phyloP scores from a whole-genome alignment of 2,113 vertebrate genomes.

The Apodemus sylvaticus region DNA sequence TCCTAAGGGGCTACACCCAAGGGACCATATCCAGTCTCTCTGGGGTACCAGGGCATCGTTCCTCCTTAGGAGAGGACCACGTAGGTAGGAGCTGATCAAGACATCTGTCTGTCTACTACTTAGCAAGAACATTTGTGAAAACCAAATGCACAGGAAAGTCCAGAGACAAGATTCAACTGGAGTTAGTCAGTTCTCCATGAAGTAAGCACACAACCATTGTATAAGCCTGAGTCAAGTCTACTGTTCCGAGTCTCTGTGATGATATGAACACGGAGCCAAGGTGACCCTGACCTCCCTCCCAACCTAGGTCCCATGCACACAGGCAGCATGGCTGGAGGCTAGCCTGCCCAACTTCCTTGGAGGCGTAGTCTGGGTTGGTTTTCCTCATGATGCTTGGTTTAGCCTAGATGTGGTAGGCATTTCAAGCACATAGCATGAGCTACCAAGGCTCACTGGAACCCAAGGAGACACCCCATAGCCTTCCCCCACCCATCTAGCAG shows the following conservation, averaged over 20 bases:
- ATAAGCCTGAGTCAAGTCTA: neutral
- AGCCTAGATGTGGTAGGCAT: neutral
- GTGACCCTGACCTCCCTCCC: neutral
- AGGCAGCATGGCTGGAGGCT: accelerated
- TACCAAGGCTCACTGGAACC: neutral
- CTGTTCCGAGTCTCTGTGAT: neutral
- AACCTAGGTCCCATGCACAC: too few species aligned
- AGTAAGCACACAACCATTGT: neutral
- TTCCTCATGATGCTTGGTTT: neutral
- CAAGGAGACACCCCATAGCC: neutral
- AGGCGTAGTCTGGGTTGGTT: neutral
- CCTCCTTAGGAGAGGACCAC: accelerated
- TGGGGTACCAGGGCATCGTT: accelerated
- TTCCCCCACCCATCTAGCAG: neutral
- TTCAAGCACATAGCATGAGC: too few species aligned
- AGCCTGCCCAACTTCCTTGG: neutral
- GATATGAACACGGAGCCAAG: neutral
- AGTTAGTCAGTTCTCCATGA: too few species aligned
- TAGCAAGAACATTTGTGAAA: neutral
- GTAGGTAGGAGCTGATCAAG: neutral
- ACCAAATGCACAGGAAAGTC: neutral
- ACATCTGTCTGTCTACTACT: accelerated
- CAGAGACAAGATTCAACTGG: too few species aligned
- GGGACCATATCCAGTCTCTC: accelerated
- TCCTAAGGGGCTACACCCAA: accelerated